These are phyloP conservation scores for Willowsia nigromaculata DNA, from an alignment of 2,888 invertebrate genomes.

Conservation along the genomic window DNA sequence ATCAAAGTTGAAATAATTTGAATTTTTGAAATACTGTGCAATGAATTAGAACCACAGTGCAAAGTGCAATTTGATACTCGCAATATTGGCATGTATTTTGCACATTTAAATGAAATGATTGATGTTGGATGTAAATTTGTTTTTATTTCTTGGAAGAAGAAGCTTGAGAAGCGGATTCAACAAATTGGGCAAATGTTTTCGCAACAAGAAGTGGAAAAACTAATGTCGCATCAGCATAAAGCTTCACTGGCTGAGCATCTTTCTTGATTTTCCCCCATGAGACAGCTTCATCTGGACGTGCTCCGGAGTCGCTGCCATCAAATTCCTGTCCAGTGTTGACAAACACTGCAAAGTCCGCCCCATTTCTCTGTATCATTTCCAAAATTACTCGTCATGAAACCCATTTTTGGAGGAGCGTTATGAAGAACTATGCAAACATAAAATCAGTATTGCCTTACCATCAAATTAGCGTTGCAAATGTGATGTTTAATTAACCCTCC, in stretches of 20 bases:
- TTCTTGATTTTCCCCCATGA: constrained; percentile 99
- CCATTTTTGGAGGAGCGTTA: background rate
- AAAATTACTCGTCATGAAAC: background rate
- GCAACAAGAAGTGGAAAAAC: constrained; percentile 97
- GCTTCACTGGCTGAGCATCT: constrained; percentile 93
- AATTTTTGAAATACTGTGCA: no score
- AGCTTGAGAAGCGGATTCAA: background rate
- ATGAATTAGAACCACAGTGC: no score
- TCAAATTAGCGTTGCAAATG: constrained; percentile 99
- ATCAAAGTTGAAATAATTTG: no score
- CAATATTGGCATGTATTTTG: no score
- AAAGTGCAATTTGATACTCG: no score
- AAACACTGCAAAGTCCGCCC: constrained; percentile 96
- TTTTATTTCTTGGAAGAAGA: constrained; percentile 1
- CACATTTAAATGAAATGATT: no score
- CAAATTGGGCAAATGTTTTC: constrained; percentile 91
- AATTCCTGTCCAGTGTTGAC: constrained; percentile 97
- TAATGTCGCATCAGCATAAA: constrained; percentile 95
- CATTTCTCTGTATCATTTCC: constrained; percentile 88
- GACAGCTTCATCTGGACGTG: constrained; percentile 98
- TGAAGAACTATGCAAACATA: background rate
- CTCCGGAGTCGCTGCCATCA: constrained; percentile 99
- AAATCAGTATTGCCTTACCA: constrained; percentile 83
- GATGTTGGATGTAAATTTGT: background rate
- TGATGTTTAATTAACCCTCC: constrained; percentile 99